Conservation (phyloP, 2,888 invertebrate genomes). For the Timema cristinae region DNA sequence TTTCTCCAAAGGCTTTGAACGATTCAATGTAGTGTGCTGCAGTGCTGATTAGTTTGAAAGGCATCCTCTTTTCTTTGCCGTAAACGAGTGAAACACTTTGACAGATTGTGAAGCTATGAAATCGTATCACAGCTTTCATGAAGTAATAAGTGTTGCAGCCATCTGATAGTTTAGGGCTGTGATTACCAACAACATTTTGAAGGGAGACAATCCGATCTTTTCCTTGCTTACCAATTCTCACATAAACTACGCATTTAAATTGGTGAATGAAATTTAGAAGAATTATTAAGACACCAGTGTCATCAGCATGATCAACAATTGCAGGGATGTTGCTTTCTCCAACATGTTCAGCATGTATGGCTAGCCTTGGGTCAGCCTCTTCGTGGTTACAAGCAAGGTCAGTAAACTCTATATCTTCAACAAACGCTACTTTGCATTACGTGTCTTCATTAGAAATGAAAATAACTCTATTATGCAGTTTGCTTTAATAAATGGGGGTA, state of each 20-base stretch:
- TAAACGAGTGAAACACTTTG: not conserved
- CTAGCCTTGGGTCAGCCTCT: constrained; percentile 10
- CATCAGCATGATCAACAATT: not conserved
- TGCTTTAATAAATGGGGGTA: no score
- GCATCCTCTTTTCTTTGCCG: constrained; percentile 1
- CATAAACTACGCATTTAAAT: not conserved
- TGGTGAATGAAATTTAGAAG: not conserved
- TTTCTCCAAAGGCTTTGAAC: constrained; percentile 7
- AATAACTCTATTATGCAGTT: no score
- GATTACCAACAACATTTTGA: not conserved
- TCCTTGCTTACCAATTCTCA: constrained; percentile 4
- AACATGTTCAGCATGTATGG: constrained; percentile 9
- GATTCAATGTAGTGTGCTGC: not conserved
- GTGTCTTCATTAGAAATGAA: no score
- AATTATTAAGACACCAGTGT: not conserved
- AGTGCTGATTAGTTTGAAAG: not conserved
- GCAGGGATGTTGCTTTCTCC: constrained; percentile 11
- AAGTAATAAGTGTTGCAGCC: not conserved
- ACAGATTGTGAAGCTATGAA: constrained; percentile 4
- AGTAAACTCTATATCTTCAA: not conserved
- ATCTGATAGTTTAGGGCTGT: not conserved
- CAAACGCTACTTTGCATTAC: no score
- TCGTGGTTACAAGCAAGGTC: not conserved
- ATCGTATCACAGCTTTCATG: not conserved
- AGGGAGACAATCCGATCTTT: not conserved